Conservation (phyloP, 2,113 vertebrate genomes). For the Neomonachus schauinslandi region DNA sequence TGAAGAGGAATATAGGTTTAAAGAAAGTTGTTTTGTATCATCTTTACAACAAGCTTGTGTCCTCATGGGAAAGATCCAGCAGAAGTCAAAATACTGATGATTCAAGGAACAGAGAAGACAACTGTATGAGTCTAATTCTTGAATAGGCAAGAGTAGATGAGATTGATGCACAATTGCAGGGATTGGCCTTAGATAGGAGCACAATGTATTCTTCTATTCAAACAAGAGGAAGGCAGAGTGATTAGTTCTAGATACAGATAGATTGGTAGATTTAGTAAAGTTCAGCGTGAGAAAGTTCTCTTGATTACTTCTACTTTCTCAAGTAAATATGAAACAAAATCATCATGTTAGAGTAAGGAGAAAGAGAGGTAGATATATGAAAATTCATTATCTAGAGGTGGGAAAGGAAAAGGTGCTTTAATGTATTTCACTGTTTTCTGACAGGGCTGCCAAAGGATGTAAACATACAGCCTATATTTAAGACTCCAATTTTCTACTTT, state of each 20-base stretch:
- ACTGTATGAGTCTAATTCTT: neutral
- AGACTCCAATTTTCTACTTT: neutral
- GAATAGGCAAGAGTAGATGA: neutral
- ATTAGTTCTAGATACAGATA: neutral
- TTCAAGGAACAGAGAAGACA: neutral
- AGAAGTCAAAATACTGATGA: neutral
- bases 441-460: neutral
- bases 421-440: neutral
- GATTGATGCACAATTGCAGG: neutral
- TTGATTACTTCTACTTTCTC: neutral
- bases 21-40: neutral
- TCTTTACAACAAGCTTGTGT: neutral
- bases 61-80: neutral
- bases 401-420: neutral
- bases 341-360: neutral
- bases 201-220: neutral
- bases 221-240: neutral
- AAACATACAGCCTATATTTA: neutral
- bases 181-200: neutral
- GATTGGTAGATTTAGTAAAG: neutral
- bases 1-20: neutral
- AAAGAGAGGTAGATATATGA: neutral
- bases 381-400: neutral
- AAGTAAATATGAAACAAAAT: constrained; percentile 30
- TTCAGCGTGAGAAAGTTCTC: neutral